Evolutionary conservation across 2,113 vertebrate genomes (phyloP).

Genomic region (Pluvialis apricaria): DNA sequence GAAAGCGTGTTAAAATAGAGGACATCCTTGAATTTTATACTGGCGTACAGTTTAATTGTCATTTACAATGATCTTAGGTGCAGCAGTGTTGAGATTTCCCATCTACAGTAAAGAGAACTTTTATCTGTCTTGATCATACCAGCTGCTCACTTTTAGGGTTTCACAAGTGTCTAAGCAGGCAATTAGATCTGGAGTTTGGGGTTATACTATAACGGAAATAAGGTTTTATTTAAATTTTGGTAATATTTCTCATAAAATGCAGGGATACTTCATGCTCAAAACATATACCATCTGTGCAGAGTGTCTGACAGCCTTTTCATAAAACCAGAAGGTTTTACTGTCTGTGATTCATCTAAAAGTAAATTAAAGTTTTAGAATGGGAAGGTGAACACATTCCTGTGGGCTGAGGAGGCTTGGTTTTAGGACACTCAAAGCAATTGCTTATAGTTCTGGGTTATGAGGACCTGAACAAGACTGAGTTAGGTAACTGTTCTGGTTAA

Average conservation of each 20-base stretch:
- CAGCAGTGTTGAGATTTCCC: not conserved
- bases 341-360: not conserved
- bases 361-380: not conserved
- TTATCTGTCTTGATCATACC: not conserved
- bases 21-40: not conserved
- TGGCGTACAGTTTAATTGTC: not conserved
- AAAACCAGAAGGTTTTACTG: not conserved
- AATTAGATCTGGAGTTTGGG: not conserved
- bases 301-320: not conserved
- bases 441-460: not conserved
- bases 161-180: not conserved
- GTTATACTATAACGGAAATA: not conserved
- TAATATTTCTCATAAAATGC: not conserved
- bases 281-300: not conserved
- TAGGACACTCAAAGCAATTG: not conserved
- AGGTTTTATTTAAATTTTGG: not conserved
- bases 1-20: not conserved
- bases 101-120: not conserved
- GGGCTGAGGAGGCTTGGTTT: not conserved
- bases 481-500: slow-evolving; percentile 21
- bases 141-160: not conserved
- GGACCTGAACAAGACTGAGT: not conserved
- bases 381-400: not conserved
- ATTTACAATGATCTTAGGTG: not conserved
- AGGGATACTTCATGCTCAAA: not conserved